Percentiles rank a stretch among this genome's conserved stretches.
These are phyloP conservation scores for Struthio camelus DNA, from an alignment of 2,113 vertebrate species.

Conservation along the genomic window DNA sequence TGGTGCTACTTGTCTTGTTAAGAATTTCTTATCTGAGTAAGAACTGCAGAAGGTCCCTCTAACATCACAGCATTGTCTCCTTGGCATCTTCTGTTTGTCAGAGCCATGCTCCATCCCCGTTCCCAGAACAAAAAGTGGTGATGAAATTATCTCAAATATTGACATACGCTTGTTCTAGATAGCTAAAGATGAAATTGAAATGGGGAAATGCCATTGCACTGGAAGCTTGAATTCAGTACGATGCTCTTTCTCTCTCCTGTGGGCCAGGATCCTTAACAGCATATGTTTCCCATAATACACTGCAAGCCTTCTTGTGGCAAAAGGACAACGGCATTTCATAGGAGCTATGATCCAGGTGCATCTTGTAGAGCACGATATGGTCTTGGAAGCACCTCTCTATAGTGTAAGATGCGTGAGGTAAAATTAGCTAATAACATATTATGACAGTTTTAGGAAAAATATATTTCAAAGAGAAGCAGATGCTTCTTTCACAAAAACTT, in stretches of 20 bases:
- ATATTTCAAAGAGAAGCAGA: neutral
- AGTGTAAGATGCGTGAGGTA: neutral
- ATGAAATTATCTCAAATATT: neutral
- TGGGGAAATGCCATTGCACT: neutral
- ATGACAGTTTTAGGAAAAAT: neutral
- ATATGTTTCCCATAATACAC: neutral
- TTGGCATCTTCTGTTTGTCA: neutral
- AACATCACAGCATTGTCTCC: neutral
- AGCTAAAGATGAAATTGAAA: neutral
- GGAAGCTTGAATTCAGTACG: neutral
- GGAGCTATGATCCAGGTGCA: neutral
- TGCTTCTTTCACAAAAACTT: neutral
- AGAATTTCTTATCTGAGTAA: neutral
- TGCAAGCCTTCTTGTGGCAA: neutral
- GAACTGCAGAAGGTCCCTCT: neutral
- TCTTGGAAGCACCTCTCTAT: neutral
- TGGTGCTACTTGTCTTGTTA: conserved; percentile 61
- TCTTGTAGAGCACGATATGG: neutral
- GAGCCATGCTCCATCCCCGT: neutral
- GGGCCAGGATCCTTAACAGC: neutral
- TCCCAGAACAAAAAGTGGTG: neutral
- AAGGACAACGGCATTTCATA: neutral
- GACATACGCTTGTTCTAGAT: neutral
- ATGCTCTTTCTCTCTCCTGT: neutral
- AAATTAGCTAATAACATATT: neutral